Conservation (phyloP, 1,140 invertebrate genomes). For the Batillaria attramentaria region DNA sequence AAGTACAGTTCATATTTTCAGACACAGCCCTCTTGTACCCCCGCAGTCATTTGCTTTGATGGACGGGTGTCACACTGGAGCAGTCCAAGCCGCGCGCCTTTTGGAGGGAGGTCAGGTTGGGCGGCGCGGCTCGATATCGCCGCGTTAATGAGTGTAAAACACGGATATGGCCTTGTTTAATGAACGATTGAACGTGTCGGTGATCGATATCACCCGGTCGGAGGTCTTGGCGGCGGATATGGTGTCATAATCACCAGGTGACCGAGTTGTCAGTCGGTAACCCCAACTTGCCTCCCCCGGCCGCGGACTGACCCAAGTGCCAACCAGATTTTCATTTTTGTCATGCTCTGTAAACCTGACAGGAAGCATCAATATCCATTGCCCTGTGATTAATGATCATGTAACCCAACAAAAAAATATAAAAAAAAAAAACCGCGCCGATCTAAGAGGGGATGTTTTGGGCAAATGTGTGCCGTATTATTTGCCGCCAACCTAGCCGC, state of each 20-base stretch:
- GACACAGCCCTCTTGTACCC: slow-evolving; percentile 54
- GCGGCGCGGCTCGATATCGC: neutral
- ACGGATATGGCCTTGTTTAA: neutral
- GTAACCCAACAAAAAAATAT: slow-evolving; percentile 56
- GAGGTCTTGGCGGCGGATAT: no score
- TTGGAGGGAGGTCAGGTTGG: slow-evolving; percentile 47
- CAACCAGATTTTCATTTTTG: slow-evolving; percentile 68
- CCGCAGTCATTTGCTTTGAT: slow-evolving; percentile 67
- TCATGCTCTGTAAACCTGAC: slow-evolving; percentile 68
- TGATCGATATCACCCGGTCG: neutral
- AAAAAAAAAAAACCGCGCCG: neutral
- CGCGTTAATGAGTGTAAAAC: neutral
- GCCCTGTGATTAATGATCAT: slow-evolving; percentile 67
- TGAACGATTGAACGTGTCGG: neutral
- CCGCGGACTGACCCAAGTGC: slow-evolving; percentile 59
- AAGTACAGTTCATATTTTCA: slow-evolving; percentile 63
- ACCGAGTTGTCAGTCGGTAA: neutral
- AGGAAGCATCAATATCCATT: slow-evolving; percentile 69
- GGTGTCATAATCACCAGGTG: neutral
- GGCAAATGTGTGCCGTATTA: slow-evolving; percentile 27
- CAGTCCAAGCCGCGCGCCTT: slow-evolving; percentile 47
- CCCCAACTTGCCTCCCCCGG: slow-evolving; percentile 32
- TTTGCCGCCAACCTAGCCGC: neutral
- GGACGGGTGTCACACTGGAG: slow-evolving; percentile 69
- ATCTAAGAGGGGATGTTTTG: slow-evolving; percentile 39